Conservation (phyloP, 2,113 vertebrate species). For the Dromas ardeola region DNA sequence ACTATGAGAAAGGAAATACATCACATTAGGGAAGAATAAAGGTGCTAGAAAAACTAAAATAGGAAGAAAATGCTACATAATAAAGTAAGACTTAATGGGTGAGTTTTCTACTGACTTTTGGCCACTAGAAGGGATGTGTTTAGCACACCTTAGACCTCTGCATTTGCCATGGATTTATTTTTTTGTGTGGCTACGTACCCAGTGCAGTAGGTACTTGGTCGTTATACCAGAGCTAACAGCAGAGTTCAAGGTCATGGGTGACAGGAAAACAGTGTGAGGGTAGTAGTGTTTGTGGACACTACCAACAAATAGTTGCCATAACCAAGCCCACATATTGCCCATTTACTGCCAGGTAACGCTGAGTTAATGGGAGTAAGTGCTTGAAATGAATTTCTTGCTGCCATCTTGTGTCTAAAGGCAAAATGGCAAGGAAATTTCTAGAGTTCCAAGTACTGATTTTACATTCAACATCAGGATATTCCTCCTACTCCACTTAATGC, state of each 20-base stretch:
- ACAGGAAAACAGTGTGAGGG: background rate
- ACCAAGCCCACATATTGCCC: background rate
- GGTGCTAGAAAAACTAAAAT: background rate
- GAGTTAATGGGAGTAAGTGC: background rate
- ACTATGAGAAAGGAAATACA: background rate
- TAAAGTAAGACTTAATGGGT: background rate
- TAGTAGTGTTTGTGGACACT: background rate
- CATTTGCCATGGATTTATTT: background rate
- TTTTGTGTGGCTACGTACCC: background rate
- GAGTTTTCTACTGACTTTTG: background rate
- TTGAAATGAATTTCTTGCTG: slow-evolving; percentile 69
- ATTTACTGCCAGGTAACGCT: background rate
- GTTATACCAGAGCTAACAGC: background rate
- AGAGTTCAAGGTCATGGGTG: background rate
- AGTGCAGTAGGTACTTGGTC: background rate
- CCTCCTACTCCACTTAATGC: background rate
- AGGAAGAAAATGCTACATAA: background rate
- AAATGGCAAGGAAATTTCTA: slow-evolving; percentile 63
- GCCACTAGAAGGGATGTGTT: background rate
- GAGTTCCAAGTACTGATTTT: background rate
- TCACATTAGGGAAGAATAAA: background rate
- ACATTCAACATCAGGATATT: background rate
- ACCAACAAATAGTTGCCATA: background rate
- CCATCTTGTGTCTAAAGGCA: slow-evolving; percentile 68
- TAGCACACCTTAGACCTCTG: background rate